Conservation (phyloP, 2,113 vertebrate species). For the Ramphastos sulfuratus region DNA sequence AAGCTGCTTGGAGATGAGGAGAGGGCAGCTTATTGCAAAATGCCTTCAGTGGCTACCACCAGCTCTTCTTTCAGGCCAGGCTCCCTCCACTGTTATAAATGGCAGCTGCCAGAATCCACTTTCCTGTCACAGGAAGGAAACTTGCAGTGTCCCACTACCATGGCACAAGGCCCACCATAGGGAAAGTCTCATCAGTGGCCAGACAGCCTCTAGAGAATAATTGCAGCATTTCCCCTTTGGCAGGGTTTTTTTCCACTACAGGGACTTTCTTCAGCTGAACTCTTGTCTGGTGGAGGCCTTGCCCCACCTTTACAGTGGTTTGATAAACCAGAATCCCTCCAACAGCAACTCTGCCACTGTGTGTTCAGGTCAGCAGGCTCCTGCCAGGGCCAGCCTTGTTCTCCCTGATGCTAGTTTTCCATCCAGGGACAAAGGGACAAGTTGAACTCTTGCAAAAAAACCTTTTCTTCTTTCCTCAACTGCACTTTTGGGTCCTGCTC, state of each 20-base stretch:
- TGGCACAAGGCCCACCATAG: not conserved
- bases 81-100: accelerated
- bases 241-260: not conserved
- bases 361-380: not conserved
- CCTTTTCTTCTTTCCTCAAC: not conserved
- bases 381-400: accelerated
- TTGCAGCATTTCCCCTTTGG: slow-evolving; percentile 34
- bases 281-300: not conserved
- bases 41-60: accelerated
- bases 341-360: not conserved
- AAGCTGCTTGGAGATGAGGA: not conserved
- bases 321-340: not conserved
- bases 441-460: not conserved
- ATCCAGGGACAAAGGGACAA: not conserved
- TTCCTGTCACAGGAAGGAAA: not conserved
- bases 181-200: not conserved
- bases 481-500: not conserved
- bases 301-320: not conserved
- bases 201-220: not conserved
- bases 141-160: accelerated
- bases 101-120: not conserved
- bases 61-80: not conserved
- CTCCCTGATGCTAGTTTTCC: not conserved
- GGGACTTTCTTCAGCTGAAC: slow-evolving; percentile 4
- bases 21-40: not conserved